Conservation (phyloP, 2,113 vertebrate genomes). For the Crotalus tigris region DNA sequence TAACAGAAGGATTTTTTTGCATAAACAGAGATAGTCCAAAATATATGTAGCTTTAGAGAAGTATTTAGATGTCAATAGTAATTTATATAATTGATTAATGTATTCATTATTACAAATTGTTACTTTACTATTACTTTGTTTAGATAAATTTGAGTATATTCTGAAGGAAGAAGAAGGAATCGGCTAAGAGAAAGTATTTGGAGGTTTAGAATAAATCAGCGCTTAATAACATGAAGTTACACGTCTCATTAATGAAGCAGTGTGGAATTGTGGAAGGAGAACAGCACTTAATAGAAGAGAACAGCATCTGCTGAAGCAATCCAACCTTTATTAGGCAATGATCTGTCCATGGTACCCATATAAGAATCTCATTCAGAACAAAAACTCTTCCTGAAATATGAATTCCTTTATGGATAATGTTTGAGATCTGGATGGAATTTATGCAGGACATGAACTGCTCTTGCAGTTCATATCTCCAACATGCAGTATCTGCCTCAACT, state of each 20-base stretch:
- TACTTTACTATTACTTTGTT: neutral
- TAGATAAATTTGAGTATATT: neutral
- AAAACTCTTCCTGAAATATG: neutral
- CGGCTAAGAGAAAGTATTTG: neutral
- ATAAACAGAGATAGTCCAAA: neutral
- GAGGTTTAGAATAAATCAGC: neutral
- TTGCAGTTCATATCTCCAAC: neutral
- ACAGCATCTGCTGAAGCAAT: neutral
- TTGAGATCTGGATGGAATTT: neutral
- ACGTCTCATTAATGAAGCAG: neutral
- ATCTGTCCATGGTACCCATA: neutral
- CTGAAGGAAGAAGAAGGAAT: neutral
- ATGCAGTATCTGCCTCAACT: neutral
- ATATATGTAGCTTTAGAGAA: neutral
- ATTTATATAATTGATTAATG: neutral
- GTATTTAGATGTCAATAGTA: neutral
- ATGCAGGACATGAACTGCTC: neutral
- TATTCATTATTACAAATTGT: neutral
- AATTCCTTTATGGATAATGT: neutral
- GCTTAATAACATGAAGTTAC: neutral
- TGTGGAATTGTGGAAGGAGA: neutral
- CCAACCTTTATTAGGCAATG: neutral
- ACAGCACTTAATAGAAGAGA: no score
- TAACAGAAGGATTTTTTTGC: neutral
- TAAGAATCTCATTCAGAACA: neutral